Evolutionary conservation across 2,888 invertebrate species (phyloP).

Genomic region (Opisthograptis luteolata): DNA sequence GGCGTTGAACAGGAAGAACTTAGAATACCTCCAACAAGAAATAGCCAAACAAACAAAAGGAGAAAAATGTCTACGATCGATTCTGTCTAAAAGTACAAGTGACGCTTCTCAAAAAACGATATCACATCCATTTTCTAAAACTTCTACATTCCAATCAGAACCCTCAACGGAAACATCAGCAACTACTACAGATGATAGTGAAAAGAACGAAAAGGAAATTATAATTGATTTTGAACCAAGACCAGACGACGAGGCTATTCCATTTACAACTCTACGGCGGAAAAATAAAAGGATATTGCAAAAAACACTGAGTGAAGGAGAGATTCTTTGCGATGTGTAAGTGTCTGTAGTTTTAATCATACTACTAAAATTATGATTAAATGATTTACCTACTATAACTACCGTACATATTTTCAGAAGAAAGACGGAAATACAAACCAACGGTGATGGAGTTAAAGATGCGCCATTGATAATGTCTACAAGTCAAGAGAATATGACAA

Average conservation of each 20-base stretch:
- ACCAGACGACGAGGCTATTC: constrained; percentile 86
- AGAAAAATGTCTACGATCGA: constrained; percentile 69
- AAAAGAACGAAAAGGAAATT: constrained; percentile 90
- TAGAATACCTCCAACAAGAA: constrained; percentile 81
- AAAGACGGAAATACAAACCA: constrained; percentile 71
- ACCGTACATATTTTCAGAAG: constrained; percentile 55
- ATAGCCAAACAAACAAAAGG: constrained; percentile 77
- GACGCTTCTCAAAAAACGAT: constrained; percentile 75
- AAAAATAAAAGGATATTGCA: constrained; percentile 84
- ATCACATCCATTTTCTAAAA: constrained; percentile 75
- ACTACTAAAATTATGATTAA: too few relatives aligned
- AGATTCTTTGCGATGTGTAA: constrained; percentile 87
- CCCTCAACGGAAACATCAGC: constrained; percentile 80
- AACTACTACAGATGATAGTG: constrained; percentile 81
- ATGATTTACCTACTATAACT: too few relatives aligned
- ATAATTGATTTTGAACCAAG: constrained; percentile 94
- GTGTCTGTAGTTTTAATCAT: constrained; percentile 36
- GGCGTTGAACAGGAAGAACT: constrained; percentile 77
- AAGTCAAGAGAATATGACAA: constrained; percentile 86
- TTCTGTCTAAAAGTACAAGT: constrained; percentile 75
- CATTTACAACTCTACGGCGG: constrained; percentile 81
- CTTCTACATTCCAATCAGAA: constrained; percentile 81
- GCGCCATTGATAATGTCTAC: constrained; percentile 82
- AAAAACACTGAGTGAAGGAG: constrained; percentile 92
- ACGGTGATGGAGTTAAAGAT: constrained; percentile 76